Percentiles rank a stretch among this genome's conserved stretches.
Conservation (phyloP, 53 echinoderm and acorn worm species). For the Mesocentrotus franciscanus region DNA sequence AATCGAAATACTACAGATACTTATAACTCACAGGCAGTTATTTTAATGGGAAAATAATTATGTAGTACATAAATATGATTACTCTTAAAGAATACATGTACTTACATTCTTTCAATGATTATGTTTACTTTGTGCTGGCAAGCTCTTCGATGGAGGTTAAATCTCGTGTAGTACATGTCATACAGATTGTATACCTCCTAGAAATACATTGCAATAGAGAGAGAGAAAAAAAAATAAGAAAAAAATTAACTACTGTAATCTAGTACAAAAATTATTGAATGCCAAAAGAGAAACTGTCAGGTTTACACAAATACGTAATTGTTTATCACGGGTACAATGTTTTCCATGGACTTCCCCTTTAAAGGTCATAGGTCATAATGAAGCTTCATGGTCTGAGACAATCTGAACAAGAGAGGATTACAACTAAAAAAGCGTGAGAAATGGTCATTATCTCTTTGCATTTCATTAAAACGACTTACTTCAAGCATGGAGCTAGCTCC, state of each 20-base stretch:
- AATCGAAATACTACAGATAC: too few relatives aligned
- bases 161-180: constrained; percentile 94
- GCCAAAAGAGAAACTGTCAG: too few relatives aligned
- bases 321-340: too few relatives aligned
- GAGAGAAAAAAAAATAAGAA: not conserved
- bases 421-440: not conserved
- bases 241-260: not conserved
- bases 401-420: not conserved
- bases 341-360: not conserved
- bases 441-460: too few relatives aligned
- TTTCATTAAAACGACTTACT: too few relatives aligned
- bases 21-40: not conserved
- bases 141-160: constrained; percentile 83
- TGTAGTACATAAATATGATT: not conserved
- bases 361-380: not conserved
- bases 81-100: constrained; percentile 40
- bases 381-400: not conserved
- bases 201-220: not conserved
- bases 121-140: constrained; percentile 97
- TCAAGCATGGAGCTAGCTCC: too few relatives aligned
- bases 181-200: constrained; percentile 89
- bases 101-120: constrained; percentile 96
- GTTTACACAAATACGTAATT: too few relatives aligned
- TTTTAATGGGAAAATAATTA: not conserved
- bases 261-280: too few relatives aligned